phyloP scores from a whole-genome alignment of 2,797 vertebrate species.

The Intellagama lesueurii region DNA sequence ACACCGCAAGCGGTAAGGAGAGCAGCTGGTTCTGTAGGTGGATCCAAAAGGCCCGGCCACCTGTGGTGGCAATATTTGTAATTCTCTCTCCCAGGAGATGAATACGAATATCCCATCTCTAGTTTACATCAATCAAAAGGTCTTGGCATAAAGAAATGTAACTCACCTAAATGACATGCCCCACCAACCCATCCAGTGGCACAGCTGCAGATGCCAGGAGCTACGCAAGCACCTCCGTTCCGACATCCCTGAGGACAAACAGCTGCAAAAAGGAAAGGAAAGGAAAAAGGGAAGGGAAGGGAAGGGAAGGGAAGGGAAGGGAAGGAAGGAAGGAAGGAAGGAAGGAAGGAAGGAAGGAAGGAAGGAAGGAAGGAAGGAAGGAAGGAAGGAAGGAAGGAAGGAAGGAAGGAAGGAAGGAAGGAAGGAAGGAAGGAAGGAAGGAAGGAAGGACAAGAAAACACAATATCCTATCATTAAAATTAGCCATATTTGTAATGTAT shows the following conservation, averaged over 20 bases:
- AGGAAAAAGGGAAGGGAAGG: too few relatives aligned
- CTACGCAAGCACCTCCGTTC: conserved; percentile 86
- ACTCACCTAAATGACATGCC: conserved; percentile 86
- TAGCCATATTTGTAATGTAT: not conserved
- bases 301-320: too few relatives aligned
- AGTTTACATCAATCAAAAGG: conserved; percentile 32
- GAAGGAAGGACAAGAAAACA: conserved; percentile 56
- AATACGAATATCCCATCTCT: too few relatives aligned
- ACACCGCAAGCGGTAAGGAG: too few relatives aligned
- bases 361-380: too few relatives aligned
- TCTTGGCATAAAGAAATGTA: conserved; percentile 42
- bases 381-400: conserved; percentile 2
- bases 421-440: too few relatives aligned
- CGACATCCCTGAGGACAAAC: conserved; percentile 88
- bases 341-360: not conserved
- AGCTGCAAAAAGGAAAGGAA: conserved; percentile 72
- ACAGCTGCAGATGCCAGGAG: conserved; percentile 91
- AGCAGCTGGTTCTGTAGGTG: too few relatives aligned
- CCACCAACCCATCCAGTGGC: conserved; percentile 87
- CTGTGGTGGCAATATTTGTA: too few relatives aligned
- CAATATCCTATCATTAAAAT: conserved; percentile 18
- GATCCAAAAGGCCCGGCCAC: too few relatives aligned
- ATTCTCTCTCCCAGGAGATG: too few relatives aligned
- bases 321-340: conserved; percentile 20
- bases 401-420: too few relatives aligned